A percentile compares a stretch with the other conserved stretches of the same genome.
These are phyloP conservation scores for Pelagia noctiluca DNA, from an alignment of 30 jellyfish, hydroid and myxozoan species.

Conservation along the genomic window DNA sequence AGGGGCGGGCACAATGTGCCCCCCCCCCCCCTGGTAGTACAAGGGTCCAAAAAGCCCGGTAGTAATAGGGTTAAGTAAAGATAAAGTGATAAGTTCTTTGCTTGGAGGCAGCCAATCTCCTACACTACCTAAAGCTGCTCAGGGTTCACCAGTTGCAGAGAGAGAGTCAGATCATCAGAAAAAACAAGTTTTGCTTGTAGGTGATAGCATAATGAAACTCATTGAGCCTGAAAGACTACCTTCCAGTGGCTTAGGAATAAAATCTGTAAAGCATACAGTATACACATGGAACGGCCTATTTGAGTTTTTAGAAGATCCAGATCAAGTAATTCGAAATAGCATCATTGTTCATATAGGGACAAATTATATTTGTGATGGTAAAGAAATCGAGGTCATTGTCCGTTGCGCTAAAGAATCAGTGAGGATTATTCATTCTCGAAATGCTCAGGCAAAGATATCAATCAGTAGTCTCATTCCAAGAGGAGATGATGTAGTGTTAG, in stretches of 20 bases:
- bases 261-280: not conserved
- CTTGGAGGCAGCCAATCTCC: not conserved
- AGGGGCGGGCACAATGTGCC: too few species aligned
- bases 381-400: not conserved
- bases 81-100: not conserved
- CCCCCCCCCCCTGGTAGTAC: too few species aligned
- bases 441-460: not conserved
- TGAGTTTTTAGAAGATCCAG: not conserved
- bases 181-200: not conserved
- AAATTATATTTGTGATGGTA: conserved; percentile 9
- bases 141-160: not conserved
- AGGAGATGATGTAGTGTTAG: not conserved
- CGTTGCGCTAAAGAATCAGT: not conserved
- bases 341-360: not conserved
- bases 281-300: not conserved
- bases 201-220: not conserved
- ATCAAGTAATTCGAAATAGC: not conserved
- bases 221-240: too few species aligned
- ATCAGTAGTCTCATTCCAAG: conserved; percentile 1
- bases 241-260: too few species aligned
- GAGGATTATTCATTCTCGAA: not conserved
- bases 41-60: too few species aligned
- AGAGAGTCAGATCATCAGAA: not conserved
- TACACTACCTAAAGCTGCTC: not conserved
- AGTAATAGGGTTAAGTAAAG: too few species aligned